phyloP scores from a whole-genome alignment of 1,140 invertebrate genomes.

The Drosophila paulistorum region DNA sequence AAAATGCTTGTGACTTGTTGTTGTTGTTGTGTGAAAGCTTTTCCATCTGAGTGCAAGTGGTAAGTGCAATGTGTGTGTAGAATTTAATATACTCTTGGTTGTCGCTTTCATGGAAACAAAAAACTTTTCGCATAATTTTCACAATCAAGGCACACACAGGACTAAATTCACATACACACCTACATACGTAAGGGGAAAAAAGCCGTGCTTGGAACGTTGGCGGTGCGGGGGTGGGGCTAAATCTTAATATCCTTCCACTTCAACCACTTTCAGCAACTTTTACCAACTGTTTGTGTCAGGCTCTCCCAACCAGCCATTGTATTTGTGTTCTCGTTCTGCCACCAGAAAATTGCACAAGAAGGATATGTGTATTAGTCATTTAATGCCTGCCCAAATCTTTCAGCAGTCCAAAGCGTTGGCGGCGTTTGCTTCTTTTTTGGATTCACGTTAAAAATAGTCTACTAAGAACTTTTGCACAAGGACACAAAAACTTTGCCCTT shows the following conservation, averaged over 20 bases:
- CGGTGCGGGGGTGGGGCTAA: neutral
- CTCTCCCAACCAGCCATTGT: neutral
- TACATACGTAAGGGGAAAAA: neutral
- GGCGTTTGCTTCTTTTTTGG: conserved; percentile 8
- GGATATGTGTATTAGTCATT: conserved; percentile 23
- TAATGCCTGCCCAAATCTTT: conserved; percentile 41
- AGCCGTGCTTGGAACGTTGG: neutral
- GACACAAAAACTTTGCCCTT: conserved; percentile 59
- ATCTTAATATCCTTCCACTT: conserved; percentile 10
- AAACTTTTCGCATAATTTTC: conserved; percentile 68
- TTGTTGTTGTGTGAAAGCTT: conserved; percentile 20
- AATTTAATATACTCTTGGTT: conserved; percentile 50
- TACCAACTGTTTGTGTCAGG: conserved; percentile 17
- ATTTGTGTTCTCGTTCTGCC: neutral
- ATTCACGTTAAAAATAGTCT: conserved; percentile 50
- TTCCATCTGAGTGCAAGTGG: conserved; percentile 40
- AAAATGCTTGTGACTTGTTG: conserved; percentile 51
- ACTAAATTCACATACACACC: no score
- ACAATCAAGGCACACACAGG: conserved; percentile 37
- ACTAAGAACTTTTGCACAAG: conserved; percentile 34
- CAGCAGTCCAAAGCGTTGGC: conserved; percentile 17
- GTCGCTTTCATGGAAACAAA: conserved; percentile 30
- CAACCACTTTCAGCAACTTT: conserved; percentile 16
- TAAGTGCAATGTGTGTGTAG: conserved; percentile 44
- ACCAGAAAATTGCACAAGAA: conserved; percentile 6